Percentiles rank a stretch among this genome's conserved stretches.
Evolutionary conservation across 2,113 vertebrate genomes (phyloP).

Genomic region (Rattus rattus): DNA sequence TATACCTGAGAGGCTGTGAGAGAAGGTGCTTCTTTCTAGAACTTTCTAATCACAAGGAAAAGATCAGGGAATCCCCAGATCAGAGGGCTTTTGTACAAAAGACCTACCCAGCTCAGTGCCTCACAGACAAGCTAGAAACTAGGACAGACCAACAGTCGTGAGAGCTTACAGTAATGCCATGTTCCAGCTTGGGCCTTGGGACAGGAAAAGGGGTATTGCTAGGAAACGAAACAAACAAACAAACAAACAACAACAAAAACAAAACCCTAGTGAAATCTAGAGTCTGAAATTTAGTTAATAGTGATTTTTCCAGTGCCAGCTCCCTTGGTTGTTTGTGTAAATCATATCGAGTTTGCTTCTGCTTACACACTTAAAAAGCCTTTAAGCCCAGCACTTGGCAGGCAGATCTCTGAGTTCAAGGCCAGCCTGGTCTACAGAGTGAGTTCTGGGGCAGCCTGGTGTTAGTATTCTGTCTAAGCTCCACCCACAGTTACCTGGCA

Average conservation of each 20-base stretch:
- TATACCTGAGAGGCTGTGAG: neutral
- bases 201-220: neutral
- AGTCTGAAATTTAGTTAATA: neutral
- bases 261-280: neutral
- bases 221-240: neutral
- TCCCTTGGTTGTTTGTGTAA: neutral
- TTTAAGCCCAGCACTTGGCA: neutral
- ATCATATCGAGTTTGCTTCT: neutral
- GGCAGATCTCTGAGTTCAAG: neutral
- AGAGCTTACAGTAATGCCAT: neutral
- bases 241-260: neutral
- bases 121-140: neutral
- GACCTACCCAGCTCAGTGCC: neutral
- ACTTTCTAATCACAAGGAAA: slow-evolving; percentile 37
- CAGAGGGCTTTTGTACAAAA: slow-evolving; percentile 37
- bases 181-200: neutral
- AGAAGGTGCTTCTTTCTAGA: neutral
- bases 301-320: neutral
- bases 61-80: neutral
- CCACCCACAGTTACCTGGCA: too few relatives aligned
- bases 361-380: neutral
- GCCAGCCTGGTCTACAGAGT: neutral
- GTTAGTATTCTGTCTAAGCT: too few relatives aligned
- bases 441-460: neutral
- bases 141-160: neutral